A percentile compares a stretch with the other conserved stretches of the same genome.
Evolutionary conservation across 2,888 invertebrate species (phyloP).

Genomic region (Campoletis raptor): DNA sequence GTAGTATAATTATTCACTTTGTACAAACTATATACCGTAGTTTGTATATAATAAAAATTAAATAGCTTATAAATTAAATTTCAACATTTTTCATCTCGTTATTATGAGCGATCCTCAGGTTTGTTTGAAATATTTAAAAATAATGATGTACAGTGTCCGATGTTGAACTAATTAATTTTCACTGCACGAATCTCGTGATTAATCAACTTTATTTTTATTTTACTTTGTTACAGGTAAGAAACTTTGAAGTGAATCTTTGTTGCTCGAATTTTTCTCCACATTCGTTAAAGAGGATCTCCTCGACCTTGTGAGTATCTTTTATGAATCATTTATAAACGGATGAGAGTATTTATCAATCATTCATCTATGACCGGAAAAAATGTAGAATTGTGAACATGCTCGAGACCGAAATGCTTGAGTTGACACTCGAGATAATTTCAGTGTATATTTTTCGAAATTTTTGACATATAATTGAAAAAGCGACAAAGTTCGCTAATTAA

Average conservation of each 20-base stretch:
- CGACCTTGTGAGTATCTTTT: constrained; percentile 57
- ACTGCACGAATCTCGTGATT: background rate
- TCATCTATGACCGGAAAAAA: background rate
- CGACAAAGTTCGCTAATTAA: background rate
- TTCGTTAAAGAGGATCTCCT: constrained; percentile 51
- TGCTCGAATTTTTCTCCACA: constrained; percentile 64
- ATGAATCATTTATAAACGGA: constrained; percentile 12
- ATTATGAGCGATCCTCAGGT: background rate
- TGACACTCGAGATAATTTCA: background rate
- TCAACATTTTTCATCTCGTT: background rate
- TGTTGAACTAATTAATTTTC: background rate
- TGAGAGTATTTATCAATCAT: background rate
- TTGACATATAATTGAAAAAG: background rate
- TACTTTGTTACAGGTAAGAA: constrained; percentile 73
- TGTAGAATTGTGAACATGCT: background rate
- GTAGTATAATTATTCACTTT: background rate
- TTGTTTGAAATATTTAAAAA: background rate
- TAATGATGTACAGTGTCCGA: background rate
- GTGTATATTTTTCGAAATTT: background rate
- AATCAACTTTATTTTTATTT: constrained; percentile 54
- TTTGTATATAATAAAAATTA: no score
- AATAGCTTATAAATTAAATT: no score
- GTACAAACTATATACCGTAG: no score
- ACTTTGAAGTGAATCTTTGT: constrained; percentile 62
- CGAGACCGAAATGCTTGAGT: background rate